phyloP scores from a whole-genome alignment of 2,888 invertebrate genomes.

The Thumatha senex region DNA sequence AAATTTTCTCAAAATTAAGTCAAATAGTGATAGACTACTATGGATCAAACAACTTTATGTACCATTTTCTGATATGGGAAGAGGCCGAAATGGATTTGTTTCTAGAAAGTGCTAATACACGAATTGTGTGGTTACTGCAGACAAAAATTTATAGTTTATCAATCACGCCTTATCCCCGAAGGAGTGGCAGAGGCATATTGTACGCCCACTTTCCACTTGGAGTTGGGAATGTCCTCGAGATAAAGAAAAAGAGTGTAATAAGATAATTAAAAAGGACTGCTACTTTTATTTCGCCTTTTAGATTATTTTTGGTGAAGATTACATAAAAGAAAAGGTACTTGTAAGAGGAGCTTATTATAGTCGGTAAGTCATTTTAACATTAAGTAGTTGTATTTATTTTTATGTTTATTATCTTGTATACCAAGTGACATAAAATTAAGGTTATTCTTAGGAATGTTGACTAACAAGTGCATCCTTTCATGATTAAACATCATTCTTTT shows the following conservation, averaged over 20 bases:
- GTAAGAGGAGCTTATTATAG: constrained; percentile 78
- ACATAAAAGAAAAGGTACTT: constrained; percentile 58
- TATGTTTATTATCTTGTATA: too few relatives aligned
- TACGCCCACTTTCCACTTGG: too few relatives aligned
- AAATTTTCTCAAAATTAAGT: background rate
- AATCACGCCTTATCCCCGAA: too few relatives aligned
- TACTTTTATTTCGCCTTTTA: constrained; percentile 68
- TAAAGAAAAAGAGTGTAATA: constrained; percentile 42
- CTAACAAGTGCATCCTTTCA: too few relatives aligned
- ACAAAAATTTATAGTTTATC: constrained; percentile 42
- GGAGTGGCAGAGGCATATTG: too few relatives aligned
- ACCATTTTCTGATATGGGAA: constrained; percentile 47
- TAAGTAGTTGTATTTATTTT: background rate
- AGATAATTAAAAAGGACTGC: constrained; percentile 39
- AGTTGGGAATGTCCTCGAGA: constrained; percentile 28
- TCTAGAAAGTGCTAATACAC: constrained; percentile 47
- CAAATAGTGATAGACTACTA: constrained; percentile 34
- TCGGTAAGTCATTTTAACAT: constrained; percentile 35
- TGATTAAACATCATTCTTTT: too few relatives aligned
- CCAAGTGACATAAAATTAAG: too few relatives aligned
- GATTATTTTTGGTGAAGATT: constrained; percentile 61
- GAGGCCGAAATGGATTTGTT: constrained; percentile 44
- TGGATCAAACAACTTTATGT: constrained; percentile 45
- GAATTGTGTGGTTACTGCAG: constrained; percentile 60
- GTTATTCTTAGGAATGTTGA: too few relatives aligned